Conservation (phyloP, 2,113 vertebrate genomes). For the Capreolus pygargus region DNA sequence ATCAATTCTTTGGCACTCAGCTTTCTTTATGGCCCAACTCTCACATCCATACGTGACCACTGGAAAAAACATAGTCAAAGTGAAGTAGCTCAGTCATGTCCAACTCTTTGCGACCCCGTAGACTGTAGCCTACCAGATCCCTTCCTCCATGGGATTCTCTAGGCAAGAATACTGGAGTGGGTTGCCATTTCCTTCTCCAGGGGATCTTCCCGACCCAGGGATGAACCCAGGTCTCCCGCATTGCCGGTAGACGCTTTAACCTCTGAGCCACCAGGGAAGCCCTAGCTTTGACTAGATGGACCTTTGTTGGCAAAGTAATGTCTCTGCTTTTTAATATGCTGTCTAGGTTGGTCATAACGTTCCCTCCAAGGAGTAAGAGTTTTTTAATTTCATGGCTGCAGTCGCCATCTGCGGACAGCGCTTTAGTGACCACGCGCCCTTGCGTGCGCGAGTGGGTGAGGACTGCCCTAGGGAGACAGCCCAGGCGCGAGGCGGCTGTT, state of each 20-base stretch:
- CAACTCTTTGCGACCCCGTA: too few species aligned
- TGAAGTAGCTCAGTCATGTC: too few species aligned
- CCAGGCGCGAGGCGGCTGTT: not conserved
- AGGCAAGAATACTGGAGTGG: too few species aligned
- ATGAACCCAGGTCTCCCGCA: too few species aligned
- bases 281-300: not conserved
- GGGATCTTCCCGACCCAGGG: too few species aligned
- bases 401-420: not conserved
- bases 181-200: too few species aligned
- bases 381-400: not conserved
- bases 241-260: too few species aligned
- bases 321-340: not conserved
- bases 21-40: not conserved
- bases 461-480: not conserved
- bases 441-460: not conserved
- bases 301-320: not conserved
- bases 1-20: not conserved
- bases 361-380: not conserved
- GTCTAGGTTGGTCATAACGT: not conserved
- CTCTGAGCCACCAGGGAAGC: too few species aligned
- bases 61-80: not conserved
- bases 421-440: not conserved
- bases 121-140: too few species aligned
- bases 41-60: not conserved
- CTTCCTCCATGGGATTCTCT: too few species aligned